Evolutionary conservation across 2,888 invertebrate species (phyloP).

Genomic region (Lasius fuliginosus): DNA sequence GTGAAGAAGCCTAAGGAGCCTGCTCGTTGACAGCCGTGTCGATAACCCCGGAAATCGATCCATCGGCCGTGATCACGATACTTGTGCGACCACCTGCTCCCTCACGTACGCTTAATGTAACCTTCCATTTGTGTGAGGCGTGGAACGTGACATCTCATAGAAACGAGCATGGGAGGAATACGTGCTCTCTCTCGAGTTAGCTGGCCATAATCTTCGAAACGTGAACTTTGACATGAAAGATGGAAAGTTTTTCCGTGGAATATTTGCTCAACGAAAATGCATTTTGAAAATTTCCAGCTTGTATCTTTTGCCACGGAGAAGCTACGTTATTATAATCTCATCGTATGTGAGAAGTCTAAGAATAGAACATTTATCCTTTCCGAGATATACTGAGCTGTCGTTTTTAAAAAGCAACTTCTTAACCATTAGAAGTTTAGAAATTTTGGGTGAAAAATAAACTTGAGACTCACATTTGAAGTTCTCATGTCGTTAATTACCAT

Average conservation of each 20-base stretch:
- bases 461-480: neutral
- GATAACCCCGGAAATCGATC: conserved; percentile 42
- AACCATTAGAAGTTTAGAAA: neutral
- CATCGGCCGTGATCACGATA: conserved; percentile 11
- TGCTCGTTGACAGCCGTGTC: neutral
- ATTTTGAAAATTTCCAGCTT: conserved; percentile 1
- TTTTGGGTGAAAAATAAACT: neutral
- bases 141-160: conserved; percentile 44
- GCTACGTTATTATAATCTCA: neutral
- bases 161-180: conserved; percentile 53
- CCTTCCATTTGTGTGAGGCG: conserved; percentile 20
- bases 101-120: conserved; percentile 39
- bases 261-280: conserved; percentile 6
- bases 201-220: conserved; percentile 32
- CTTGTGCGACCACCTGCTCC: neutral
- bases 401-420: neutral
- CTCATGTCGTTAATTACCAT: neutral
- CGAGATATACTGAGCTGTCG: neutral
- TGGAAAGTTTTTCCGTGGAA: conserved; percentile 7
- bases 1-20: neutral
- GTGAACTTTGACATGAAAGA: conserved; percentile 13
- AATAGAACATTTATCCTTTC: neutral
- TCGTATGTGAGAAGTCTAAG: neutral
- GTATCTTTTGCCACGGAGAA: neutral
- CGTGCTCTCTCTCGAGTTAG: conserved; percentile 50